Evolutionary conservation across 1,140 invertebrate species (phyloP).

Genomic region (Cydia splendana): DNA sequence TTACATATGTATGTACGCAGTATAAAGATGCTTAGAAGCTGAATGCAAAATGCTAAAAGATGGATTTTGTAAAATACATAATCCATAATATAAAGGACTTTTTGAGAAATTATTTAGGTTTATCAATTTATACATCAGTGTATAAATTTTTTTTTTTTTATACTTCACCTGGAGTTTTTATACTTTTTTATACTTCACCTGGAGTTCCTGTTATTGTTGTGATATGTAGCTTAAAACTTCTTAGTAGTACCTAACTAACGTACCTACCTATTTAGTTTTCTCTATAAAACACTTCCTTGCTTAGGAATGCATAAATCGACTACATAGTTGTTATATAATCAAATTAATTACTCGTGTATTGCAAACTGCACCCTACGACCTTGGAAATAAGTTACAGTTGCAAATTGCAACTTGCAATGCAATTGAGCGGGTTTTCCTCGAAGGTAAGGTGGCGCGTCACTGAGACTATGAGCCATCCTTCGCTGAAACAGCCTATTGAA

Average conservation of each 20-base stretch:
- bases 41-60: not conserved
- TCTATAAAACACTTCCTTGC: not conserved
- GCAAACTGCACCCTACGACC: not conserved
- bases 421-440: not conserved
- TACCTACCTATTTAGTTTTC: not conserved
- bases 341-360: not conserved
- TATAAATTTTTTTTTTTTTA: too few relatives aligned
- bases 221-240: not conserved
- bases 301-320: conserved; percentile 8
- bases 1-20: not conserved
- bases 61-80: not conserved
- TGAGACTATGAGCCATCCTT: not conserved
- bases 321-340: not conserved
- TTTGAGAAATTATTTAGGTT: too few relatives aligned
- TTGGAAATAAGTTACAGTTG: conserved; percentile 7
- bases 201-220: not conserved
- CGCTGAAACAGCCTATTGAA: conserved; percentile 2
- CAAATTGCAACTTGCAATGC: too few relatives aligned
- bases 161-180: too few relatives aligned
- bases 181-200: too few relatives aligned
- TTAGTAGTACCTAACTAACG: not conserved
- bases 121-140: too few relatives aligned
- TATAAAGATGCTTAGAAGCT: not conserved
- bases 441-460: conserved; percentile 16
- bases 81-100: too few relatives aligned